Conservation (phyloP, 2,113 vertebrate species). For the Lophura nycthemera region DNA sequence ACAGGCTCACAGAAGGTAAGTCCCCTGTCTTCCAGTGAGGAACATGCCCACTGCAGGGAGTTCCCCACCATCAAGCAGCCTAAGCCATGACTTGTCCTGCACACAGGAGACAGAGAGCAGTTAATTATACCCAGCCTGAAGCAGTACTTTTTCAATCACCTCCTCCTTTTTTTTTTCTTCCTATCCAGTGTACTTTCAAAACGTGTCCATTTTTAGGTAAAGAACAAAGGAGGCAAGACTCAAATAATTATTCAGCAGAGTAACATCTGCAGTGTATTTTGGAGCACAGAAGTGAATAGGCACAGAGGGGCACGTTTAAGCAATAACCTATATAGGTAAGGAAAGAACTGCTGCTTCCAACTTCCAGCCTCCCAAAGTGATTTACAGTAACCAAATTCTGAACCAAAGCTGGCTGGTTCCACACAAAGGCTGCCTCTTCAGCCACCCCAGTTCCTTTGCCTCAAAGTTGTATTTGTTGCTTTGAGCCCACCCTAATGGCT, state of each 20-base stretch:
- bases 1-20: fast-evolving
- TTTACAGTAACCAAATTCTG: background rate
- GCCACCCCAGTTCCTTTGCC: background rate
- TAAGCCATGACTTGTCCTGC: background rate
- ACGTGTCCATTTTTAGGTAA: background rate
- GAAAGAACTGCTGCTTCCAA: background rate
- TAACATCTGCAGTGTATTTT: fast-evolving
- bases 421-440: background rate
- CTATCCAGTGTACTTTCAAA: background rate
- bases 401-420: background rate
- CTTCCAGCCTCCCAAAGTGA: background rate
- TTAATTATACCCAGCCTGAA: conserved; percentile 15
- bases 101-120: background rate
- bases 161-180: background rate
- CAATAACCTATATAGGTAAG: background rate
- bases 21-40: background rate
- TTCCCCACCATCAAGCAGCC: background rate
- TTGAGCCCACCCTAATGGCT: background rate
- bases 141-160: background rate
- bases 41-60: background rate
- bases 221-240: background rate
- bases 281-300: background rate
- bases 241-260: background rate
- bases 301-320: background rate
- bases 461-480: background rate